Base-by-base conservation (phyloP, 2,888 invertebrate species). In the Pristionchus japonicus region DNA sequence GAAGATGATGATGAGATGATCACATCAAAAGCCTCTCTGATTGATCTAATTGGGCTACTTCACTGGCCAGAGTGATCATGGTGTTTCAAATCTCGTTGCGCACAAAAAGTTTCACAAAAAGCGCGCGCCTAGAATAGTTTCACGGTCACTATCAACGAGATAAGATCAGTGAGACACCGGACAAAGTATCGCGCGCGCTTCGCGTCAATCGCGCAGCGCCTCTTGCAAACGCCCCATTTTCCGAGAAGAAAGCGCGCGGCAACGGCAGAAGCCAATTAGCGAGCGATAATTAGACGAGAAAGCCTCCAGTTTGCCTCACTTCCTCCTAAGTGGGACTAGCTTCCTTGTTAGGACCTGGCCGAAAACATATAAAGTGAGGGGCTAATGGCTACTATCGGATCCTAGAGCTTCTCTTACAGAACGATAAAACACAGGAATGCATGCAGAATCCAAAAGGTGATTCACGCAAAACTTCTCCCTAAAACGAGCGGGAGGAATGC, bases 191-290 rank as follows among this genome's bases (percentile, higher is more conserved):
- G 64, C 64, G 64, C 64, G 64, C 34, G 34, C 64, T 31, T 31
- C 57, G 57, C 43, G 43, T 43, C 43, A 43, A 43, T 43, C 11
- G 7, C 43, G 6, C 43, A 43, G 11, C 7, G 7, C 7, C 43
- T 43, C 43, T 43, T 43, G 43, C 43, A 43, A 43, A 43, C 43
- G 6, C 11, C 43, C 43, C 7, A 43, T 11, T 43, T 43, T 43
- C 43, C 43, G 43, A 43, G 43, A 43, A 43, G 43, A 43, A 43
- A 43, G 57, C 57, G n/a, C 43, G 57, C 20, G 57, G 57, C 57
- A 67, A n/a, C n/a, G n/a, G n/a, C n/a, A n/a, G n/a, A n/a, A 67
- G 64, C 64, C 64, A 67, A 67, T 67, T 67, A 31, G 64, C 31
- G 64, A 27, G 20, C 57, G 57, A 57, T 67, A 67, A 67, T 67